phyloP scores from a whole-genome alignment of 2,888 invertebrate genomes.

The Formica aserva region DNA sequence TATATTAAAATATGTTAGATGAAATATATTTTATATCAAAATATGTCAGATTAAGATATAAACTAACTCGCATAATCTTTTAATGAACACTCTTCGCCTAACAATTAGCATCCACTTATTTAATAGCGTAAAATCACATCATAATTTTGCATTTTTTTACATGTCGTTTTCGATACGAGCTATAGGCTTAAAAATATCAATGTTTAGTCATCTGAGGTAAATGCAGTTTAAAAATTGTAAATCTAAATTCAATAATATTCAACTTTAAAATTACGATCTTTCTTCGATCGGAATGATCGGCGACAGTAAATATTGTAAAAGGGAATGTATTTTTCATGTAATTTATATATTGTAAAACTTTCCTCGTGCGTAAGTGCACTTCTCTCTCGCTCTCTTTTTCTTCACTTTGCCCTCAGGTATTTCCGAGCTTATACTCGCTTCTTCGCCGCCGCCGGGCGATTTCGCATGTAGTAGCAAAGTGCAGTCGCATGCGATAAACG shows the following conservation, averaged over 20 bases:
- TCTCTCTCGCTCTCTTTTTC: conserved; percentile 75
- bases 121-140: neutral
- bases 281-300: neutral
- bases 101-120: neutral
- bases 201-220: neutral
- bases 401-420: conserved; percentile 81
- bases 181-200: neutral
- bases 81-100: neutral
- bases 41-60: neutral
- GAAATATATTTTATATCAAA: no score
- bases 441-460: conserved; percentile 57
- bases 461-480: conserved; percentile 48
- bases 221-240: neutral
- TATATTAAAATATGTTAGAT: no score
- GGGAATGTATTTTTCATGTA: no score
- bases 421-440: conserved; percentile 64
- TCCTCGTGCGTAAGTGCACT: neutral
- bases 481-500: conserved; percentile 75
- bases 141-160: neutral
- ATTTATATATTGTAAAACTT: no score
- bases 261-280: neutral
- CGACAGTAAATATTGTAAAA: no score
- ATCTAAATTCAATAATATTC: neutral
- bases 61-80: neutral
- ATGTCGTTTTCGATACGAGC: no score